Percentiles rank a stretch among this genome's conserved stretches.
These are phyloP conservation scores for Morone saxatilis DNA, from an alignment of 2,113 vertebrate genomes.

Conservation along the genomic window DNA sequence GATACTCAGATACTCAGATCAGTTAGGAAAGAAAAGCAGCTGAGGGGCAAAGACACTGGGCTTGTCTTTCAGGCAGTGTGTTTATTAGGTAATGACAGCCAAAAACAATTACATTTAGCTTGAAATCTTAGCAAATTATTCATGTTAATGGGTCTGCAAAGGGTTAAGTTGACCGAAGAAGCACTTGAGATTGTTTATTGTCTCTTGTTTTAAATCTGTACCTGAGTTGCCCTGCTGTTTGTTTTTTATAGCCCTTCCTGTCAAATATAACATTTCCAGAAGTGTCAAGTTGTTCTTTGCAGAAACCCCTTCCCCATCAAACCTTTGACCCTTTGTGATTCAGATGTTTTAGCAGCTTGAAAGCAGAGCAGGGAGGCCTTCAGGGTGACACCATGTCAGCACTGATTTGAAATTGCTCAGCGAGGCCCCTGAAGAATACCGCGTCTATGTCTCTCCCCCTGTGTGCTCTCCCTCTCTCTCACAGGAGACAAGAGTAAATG, in stretches of 20 bases:
- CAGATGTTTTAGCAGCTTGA: constrained; percentile 21
- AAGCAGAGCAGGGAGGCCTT: constrained; percentile 30
- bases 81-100: not conserved
- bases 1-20: too few species aligned
- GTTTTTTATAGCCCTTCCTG: not conserved
- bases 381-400: not conserved
- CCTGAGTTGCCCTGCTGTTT: not conserved
- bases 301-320: not conserved
- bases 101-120: not conserved
- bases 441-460: not conserved
- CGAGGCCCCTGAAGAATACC: not conserved
- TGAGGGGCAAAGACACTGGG: not conserved
- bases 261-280: not conserved
- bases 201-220: not conserved
- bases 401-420: not conserved
- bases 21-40: not conserved
- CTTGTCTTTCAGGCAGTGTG: not conserved
- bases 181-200: not conserved
- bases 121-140: not conserved
- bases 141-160: too few species aligned
- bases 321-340: constrained; percentile 1
- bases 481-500: not conserved
- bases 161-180: not conserved
- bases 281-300: not conserved
- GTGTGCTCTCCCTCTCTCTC: not conserved